Evolutionary conservation across 2,888 invertebrate genomes (phyloP).

Genomic region (Eurytoma californica): DNA sequence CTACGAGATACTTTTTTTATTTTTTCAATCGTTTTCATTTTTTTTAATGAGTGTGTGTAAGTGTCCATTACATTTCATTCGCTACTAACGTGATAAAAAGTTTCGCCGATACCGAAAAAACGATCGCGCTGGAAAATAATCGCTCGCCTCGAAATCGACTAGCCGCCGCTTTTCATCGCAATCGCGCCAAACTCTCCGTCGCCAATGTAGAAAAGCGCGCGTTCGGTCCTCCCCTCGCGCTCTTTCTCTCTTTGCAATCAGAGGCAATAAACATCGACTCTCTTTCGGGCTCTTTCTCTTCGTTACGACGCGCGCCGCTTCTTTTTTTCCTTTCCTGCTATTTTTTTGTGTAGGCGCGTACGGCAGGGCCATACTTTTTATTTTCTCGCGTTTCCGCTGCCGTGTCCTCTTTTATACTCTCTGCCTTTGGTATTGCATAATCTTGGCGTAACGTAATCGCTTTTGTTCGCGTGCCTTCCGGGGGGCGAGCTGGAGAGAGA

Average conservation of each 20-base stretch:
- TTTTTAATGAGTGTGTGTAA: constrained; percentile 4
- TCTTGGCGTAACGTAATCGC: constrained; percentile 21
- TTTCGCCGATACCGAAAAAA: constrained; percentile 54
- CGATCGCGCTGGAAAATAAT: constrained; percentile 58
- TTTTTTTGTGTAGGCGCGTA: constrained; percentile 21
- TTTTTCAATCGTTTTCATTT: constrained; percentile 13
- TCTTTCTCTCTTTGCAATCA: constrained; percentile 17
- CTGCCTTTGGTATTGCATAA: constrained; percentile 9
- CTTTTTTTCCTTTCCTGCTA: background rate
- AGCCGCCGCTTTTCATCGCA: background rate
- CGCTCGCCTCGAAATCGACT: constrained; percentile 7
- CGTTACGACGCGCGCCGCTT: background rate
- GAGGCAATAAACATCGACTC: background rate
- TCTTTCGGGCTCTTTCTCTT: background rate
- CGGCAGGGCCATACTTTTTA: constrained; percentile 8
- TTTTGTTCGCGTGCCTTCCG: constrained; percentile 20
- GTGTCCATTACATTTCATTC: constrained; percentile 14
- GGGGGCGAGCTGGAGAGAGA: background rate
- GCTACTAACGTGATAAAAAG: constrained; percentile 57
- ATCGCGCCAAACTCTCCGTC: background rate
- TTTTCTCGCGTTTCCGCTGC: constrained; percentile 6
- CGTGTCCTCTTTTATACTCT: background rate
- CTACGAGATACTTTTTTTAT: constrained; percentile 56
- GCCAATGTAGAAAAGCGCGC: too few relatives aligned
- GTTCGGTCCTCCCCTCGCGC: background rate